phyloP scores from a whole-genome alignment of 2,113 vertebrate genomes.

The Festucalex cinctus region DNA sequence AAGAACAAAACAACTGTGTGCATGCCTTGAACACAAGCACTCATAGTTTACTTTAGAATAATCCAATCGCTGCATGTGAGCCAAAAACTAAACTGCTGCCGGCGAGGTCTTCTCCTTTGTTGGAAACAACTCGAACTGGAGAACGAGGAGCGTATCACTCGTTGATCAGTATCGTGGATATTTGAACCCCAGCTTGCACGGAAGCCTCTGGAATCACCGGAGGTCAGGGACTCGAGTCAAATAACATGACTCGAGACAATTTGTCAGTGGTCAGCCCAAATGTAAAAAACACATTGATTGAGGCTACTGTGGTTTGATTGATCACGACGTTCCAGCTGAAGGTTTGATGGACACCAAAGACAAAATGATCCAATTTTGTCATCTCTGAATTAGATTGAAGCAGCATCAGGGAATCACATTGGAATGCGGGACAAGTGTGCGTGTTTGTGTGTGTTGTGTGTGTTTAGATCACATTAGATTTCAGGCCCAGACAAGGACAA shows the following conservation, averaged over 20 bases:
- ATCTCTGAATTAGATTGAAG: too few species aligned
- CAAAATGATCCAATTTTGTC: too few species aligned
- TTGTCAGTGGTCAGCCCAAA: too few species aligned
- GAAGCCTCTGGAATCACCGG: too few species aligned
- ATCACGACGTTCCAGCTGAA: too few species aligned
- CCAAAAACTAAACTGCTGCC: background rate
- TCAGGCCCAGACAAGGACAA: background rate
- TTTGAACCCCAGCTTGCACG: too few species aligned
- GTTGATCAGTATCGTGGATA: background rate
- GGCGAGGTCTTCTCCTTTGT: background rate
- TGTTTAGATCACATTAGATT: background rate
- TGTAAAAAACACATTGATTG: too few species aligned
- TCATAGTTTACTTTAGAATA: constrained; percentile 31
- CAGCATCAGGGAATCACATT: too few species aligned
- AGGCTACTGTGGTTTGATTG: too few species aligned
- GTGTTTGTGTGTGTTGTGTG: background rate
- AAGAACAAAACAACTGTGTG: constrained; percentile 39
- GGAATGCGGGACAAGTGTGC: background rate
- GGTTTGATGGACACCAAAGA: too few species aligned
- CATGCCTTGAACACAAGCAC: constrained; percentile 60
- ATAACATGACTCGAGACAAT: too few species aligned
- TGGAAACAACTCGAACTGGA: background rate
- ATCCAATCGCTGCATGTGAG: constrained; percentile 49
- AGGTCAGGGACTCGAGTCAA: too few species aligned
- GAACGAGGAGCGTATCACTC: background rate